These are phyloP conservation scores for Drosophila rubida DNA, from an alignment of 2,888 invertebrate genomes.

Conservation along the genomic window DNA sequence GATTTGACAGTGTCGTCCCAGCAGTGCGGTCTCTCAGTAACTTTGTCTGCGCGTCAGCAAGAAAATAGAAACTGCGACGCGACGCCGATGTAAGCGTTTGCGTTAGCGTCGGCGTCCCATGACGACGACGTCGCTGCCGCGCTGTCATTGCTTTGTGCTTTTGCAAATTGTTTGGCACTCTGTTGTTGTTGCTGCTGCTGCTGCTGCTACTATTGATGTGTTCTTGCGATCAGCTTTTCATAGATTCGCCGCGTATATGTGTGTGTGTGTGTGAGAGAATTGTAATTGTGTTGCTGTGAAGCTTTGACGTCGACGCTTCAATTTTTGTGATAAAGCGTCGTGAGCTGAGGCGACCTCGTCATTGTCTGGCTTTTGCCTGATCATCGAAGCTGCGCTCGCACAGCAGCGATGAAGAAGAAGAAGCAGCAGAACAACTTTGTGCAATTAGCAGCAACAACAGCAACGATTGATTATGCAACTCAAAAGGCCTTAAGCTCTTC, in stretches of 20 bases:
- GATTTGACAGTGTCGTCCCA: slow-evolving; percentile 3
- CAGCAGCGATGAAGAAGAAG: not conserved
- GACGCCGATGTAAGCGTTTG: slow-evolving; percentile 28
- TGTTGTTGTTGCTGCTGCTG: slow-evolving; percentile 25
- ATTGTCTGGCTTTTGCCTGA: slow-evolving; percentile 51
- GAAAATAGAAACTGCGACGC: slow-evolving; percentile 60
- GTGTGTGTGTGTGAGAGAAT: slow-evolving; percentile 10
- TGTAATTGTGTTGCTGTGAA: slow-evolving; percentile 34
- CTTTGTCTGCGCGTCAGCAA: slow-evolving; percentile 67
- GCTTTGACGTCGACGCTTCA: slow-evolving; percentile 28
- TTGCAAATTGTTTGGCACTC: slow-evolving; percentile 40
- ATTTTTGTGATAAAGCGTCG: slow-evolving; percentile 42
- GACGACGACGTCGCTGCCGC: slow-evolving; percentile 32
- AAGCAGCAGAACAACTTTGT: slow-evolving; percentile 19
- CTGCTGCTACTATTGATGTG: slow-evolving; percentile 7
- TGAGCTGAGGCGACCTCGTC: slow-evolving; percentile 62
- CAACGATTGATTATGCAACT: slow-evolving; percentile 49
- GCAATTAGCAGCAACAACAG: slow-evolving; percentile 42
- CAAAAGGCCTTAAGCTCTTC: slow-evolving; percentile 44
- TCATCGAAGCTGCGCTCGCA: slow-evolving; percentile 27
- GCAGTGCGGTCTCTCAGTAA: not conserved
- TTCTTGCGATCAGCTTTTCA: slow-evolving; percentile 43
- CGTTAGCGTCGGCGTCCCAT: slow-evolving; percentile 46
- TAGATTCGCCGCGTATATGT: slow-evolving; percentile 34
- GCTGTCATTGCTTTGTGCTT: slow-evolving; percentile 26